Conservation (phyloP, 2,797 vertebrate genomes). For the Chaunax sp. region DNA sequence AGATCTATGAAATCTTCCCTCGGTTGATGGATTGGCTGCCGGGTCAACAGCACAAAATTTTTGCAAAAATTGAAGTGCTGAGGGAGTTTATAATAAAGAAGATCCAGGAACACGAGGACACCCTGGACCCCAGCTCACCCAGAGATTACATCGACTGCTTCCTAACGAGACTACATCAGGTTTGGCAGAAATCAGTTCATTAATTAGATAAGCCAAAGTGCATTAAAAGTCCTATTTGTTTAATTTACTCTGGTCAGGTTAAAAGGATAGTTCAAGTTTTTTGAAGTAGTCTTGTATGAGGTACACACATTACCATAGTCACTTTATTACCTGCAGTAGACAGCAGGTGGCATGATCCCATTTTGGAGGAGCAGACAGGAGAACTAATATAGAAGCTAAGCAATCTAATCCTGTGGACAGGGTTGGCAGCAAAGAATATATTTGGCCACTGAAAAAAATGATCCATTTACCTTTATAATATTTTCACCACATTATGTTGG, state of each 20-base stretch:
- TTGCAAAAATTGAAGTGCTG: conserved; percentile 56
- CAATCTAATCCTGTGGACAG: neutral
- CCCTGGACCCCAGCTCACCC: conserved; percentile 64
- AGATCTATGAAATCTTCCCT: conserved; percentile 81
- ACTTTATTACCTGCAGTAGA: neutral
- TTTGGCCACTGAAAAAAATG: neutral
- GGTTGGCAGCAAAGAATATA: neutral
- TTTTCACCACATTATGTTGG: neutral
- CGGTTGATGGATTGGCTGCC: conserved; percentile 71
- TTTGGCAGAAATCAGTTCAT: neutral
- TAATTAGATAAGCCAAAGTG: neutral
- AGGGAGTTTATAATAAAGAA: conserved; percentile 61
- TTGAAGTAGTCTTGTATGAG: neutral
- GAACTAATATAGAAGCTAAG: neutral
- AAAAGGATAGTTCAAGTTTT: neutral
- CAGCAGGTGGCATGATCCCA: neutral
- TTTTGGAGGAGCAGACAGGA: neutral
- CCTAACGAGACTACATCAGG: conserved; percentile 74
- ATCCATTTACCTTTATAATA: neutral
- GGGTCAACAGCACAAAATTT: conserved; percentile 53
- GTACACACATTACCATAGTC: neutral
- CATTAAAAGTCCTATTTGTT: neutral
- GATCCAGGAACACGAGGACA: conserved; percentile 73
- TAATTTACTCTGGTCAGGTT: neutral
- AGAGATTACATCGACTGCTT: conserved; percentile 85